phyloP scores from a whole-genome alignment of 2,797 vertebrate species.

The Leptoclinus maculatus region DNA sequence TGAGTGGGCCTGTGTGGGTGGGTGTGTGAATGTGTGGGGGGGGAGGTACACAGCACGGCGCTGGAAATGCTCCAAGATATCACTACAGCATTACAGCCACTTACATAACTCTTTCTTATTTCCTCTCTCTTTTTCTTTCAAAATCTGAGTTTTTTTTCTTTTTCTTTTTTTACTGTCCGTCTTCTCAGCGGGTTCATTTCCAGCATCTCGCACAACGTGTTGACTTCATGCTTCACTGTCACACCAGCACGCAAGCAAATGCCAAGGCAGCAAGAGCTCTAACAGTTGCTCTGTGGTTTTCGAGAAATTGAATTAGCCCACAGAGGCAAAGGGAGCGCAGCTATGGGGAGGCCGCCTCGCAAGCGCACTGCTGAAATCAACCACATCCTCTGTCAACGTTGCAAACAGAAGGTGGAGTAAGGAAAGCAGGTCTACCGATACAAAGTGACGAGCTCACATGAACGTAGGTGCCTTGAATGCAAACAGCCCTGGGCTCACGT shows the following conservation, averaged over 20 bases:
- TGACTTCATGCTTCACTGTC: slow-evolving; percentile 39
- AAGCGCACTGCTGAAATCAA: slow-evolving; percentile 61
- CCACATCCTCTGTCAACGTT: slow-evolving; percentile 72
- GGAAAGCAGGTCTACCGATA: slow-evolving; percentile 42
- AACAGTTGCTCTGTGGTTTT: slow-evolving; percentile 74
- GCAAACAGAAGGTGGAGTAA: slow-evolving; percentile 59
- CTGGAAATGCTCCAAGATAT: slow-evolving; percentile 64
- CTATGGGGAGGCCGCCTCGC: slow-evolving; percentile 28
- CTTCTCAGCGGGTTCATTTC: slow-evolving; percentile 35
- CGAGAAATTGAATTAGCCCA: slow-evolving; percentile 60
- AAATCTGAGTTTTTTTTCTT: neutral
- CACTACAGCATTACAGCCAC: slow-evolving; percentile 45
- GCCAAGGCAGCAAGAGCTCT: slow-evolving; percentile 41
- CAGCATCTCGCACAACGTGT: slow-evolving; percentile 13
- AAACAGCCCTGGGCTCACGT: slow-evolving; percentile 29
- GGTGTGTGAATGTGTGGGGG: slow-evolving; percentile 63
- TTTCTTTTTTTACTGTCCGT: neutral
- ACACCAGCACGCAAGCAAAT: slow-evolving; percentile 42
- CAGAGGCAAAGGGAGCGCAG: slow-evolving; percentile 47
- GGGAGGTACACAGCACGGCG: slow-evolving; percentile 54
- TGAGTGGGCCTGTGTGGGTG: slow-evolving; percentile 65
- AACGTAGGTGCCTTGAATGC: slow-evolving; percentile 11
- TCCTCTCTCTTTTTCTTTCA: slow-evolving; percentile 12
- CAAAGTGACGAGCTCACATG: slow-evolving; percentile 55
- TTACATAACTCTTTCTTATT: slow-evolving; percentile 53